Evolutionary conservation across 2,888 invertebrate species (phyloP), one percentile per base, ranked within the genome.

Genomic region (Ferdinandea cuprea): DNA sequence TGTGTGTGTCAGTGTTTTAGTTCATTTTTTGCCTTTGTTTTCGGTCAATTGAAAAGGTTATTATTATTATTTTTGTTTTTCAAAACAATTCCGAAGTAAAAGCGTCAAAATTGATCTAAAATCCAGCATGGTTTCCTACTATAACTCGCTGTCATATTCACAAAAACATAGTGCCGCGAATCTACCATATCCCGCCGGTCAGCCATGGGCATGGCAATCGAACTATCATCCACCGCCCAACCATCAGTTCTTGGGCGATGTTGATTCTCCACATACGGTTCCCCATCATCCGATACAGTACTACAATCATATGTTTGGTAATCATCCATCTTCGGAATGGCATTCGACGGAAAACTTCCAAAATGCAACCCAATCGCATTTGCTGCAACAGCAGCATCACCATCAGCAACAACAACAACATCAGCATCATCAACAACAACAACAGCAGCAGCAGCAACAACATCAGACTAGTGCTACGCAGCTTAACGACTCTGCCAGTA

Each of bases 101-200:
- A 85, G 85, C 84, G 84, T 85, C 80, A 86, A 85, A 74, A 78
- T 73, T 73, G 83, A 80, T 56, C 25, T 72, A 19, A 81, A 79
- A 72, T 54, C 37, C 71, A 88, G 86, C 73, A 95, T 95, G 95
- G 95, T 95, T 91, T 94, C 94, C 86, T 95, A 95, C 91, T 95
- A 91, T 92, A 94, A 90, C 91, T 85, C 94, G 88, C 92, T 93
- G 90, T 93, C 94, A 92, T 94, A 94, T 91, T 92, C 93, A 89
- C 91, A 90, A 85, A 94, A 94, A 90, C 94, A 94, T 86, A 93
- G 92, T 91, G 89, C 90, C 56, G 89, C 91, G 61, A 93, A 93
- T 90, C 92, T 93, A 88, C 92, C 93, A 80, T 92, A 93, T 88
- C 86, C 89, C 50, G 86, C 87, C 15, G 86, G 87, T 15, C 90